These are phyloP conservation scores for Otolemur garnettii DNA, from an alignment of 2,113 vertebrate genomes.

Conservation along the genomic window DNA sequence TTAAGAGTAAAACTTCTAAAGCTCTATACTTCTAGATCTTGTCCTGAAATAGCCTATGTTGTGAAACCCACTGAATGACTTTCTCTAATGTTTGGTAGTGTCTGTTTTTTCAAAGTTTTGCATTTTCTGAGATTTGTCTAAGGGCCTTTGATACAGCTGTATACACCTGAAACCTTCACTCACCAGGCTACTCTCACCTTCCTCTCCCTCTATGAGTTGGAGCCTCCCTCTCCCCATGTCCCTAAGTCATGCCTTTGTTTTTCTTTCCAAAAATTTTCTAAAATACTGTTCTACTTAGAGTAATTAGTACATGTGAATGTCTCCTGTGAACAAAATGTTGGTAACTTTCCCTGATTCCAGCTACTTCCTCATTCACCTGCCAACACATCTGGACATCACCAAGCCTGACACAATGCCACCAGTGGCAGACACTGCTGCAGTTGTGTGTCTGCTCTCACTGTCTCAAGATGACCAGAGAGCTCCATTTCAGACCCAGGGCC, in stretches of 20 bases:
- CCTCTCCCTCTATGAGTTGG: not conserved
- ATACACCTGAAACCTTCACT: not conserved
- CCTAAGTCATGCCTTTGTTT: not conserved
- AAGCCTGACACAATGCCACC: not conserved
- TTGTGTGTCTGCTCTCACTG: not conserved
- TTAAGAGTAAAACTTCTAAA: conserved; percentile 3
- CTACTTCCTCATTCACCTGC: not conserved
- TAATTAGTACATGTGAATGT: not conserved
- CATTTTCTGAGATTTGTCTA: not conserved
- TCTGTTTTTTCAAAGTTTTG: not conserved
- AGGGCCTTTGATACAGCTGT: not conserved
- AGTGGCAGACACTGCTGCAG: not conserved
- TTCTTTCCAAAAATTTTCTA: not conserved
- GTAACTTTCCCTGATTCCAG: not conserved
- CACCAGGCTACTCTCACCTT: not conserved
- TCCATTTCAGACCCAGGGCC: not conserved
- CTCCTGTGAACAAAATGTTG: not conserved
- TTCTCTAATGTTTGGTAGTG: not conserved
- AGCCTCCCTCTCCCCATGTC: not conserved
- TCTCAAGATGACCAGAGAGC: fast-evolving
- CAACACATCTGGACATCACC: not conserved
- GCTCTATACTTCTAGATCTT: not conserved
- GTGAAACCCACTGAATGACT: not conserved
- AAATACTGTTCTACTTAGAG: conserved; percentile 23
- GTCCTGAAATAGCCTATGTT: not conserved